Evolutionary conservation across 2,888 invertebrate species (phyloP), one percentile per base, ranked within the genome.

Genomic region (Brachypalpus laphriformis): DNA sequence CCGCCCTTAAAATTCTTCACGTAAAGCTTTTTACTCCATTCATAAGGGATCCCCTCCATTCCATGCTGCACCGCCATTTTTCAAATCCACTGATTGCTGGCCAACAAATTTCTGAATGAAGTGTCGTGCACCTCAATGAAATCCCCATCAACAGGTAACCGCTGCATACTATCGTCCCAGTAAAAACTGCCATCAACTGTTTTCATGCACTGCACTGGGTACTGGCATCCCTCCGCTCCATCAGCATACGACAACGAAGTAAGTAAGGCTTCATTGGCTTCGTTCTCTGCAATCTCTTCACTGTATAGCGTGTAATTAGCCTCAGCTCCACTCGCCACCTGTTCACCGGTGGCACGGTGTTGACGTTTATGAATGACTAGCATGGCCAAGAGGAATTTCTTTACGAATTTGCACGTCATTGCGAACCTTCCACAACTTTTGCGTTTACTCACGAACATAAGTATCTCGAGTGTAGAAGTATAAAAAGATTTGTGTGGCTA

Each of bases 251-350:
- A 22, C 34, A 75, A 66, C 54, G 74, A 71, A 14, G 70, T 71
- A 34, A 87, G 65, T 20, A 89, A 72, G 51, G 90, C 89, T 87
- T 91, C 91, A 81, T 91, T 91, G 75, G 91, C 91, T 88, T 89
- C 89, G 65, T 91, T 91, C 86, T 91, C 90, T 16, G 89, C 90
- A 74, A 91, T 91, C 87, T 91, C 91, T 28, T 71, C 59, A 16
- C 54, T 77, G 11, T 82, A 70, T 9, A 70, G 47, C 49, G 20
- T 40, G 68, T 78, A 78, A 74, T 74, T 78, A 74, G 66, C 63
- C 14, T 54, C 49, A 22, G 31, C 40, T 47, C 49, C 74, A 74
- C 40, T 78, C 42, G 18, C 18, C 66, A 72, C 68, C 51, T 63
- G 61, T 56, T 65, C 34, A 25, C 9, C 20, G 18, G 16, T 20